phyloP scores from a whole-genome alignment of 2,113 vertebrate genomes.

The Nibea albiflora region DNA sequence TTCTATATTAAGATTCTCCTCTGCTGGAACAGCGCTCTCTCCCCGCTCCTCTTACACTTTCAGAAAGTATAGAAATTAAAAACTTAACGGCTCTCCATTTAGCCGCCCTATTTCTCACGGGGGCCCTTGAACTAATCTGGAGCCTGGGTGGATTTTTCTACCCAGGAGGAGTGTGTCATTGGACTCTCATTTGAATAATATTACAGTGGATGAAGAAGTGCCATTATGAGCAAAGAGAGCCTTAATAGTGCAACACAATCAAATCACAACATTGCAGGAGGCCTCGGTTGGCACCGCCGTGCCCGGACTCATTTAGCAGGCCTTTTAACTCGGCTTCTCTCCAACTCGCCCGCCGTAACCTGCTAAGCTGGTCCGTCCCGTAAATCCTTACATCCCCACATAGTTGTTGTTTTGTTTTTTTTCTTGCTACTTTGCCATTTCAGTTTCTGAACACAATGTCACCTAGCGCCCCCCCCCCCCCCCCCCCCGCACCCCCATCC shows the following conservation, averaged over 20 bases:
- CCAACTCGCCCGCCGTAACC: constrained; percentile 63
- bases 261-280: constrained; percentile 77
- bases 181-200: constrained; percentile 81
- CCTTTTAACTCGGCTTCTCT: constrained; percentile 66
- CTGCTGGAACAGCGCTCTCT: constrained; percentile 10
- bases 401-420: background rate
- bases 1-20: constrained; percentile 48
- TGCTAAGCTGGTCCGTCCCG: constrained; percentile 62
- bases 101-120: constrained; percentile 63
- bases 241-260: constrained; percentile 75
- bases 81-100: constrained; percentile 64
- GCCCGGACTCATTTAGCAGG: constrained; percentile 61
- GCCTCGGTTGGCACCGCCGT: constrained; percentile 47
- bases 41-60: constrained; percentile 37
- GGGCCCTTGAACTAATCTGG: constrained; percentile 72
- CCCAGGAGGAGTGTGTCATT: constrained; percentile 71
- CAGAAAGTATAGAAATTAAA: constrained; percentile 65
- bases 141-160: constrained; percentile 67
- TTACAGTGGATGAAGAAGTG: constrained; percentile 75
- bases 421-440: constrained; percentile 33
- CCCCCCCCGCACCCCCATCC: background rate
- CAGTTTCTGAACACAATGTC: constrained; percentile 44
- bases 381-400: constrained; percentile 52
- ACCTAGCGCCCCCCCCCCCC: constrained; percentile 10
- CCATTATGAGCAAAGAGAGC: constrained; percentile 72